A percentile compares a stretch with the other conserved stretches of the same genome.
Evolutionary conservation across 2,113 vertebrate genomes (phyloP).

Genomic region (Climacteris rufus): DNA sequence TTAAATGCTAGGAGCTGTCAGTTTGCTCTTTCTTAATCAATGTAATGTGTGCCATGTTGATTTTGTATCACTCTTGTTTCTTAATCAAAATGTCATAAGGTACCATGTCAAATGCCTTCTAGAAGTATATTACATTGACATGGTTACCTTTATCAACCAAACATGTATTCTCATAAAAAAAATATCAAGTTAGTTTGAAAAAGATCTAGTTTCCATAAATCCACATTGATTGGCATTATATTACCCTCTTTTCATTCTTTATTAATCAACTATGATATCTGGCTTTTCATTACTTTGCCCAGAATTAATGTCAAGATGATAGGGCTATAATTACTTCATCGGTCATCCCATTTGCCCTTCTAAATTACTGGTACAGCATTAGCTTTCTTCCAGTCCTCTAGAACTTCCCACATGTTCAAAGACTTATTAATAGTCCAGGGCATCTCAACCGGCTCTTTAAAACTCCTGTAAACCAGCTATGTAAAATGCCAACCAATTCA

Average conservation of each 20-base stretch:
- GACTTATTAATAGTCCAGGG: slow-evolving; percentile 21
- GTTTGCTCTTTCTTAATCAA: slow-evolving; percentile 67
- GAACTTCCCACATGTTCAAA: slow-evolving; percentile 40
- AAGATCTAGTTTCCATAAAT: slow-evolving; percentile 69
- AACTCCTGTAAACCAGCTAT: not conserved
- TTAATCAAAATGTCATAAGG: slow-evolving; percentile 70
- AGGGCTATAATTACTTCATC: slow-evolving; percentile 66
- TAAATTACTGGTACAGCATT: slow-evolving; percentile 64
- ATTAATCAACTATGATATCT: slow-evolving; percentile 68
- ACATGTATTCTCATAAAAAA: slow-evolving; percentile 65
- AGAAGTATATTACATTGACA: slow-evolving; percentile 66
- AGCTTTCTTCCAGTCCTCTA: slow-evolving; percentile 52
- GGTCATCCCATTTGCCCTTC: slow-evolving; percentile 69
- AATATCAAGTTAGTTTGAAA: slow-evolving; percentile 67
- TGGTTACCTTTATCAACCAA: slow-evolving; percentile 67
- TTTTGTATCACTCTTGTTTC: slow-evolving; percentile 69
- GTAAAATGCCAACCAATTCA: not conserved
- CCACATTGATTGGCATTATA: slow-evolving; percentile 67
- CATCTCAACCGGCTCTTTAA: not conserved
- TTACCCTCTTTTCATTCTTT: slow-evolving; percentile 67
- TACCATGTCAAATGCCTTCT: slow-evolving; percentile 62
- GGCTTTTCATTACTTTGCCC: slow-evolving; percentile 65
- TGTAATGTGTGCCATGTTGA: slow-evolving; percentile 68
- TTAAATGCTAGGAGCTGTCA: slow-evolving; percentile 67
- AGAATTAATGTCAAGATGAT: slow-evolving; percentile 68